Evolutionary conservation across 2,113 vertebrate genomes (phyloP).

Genomic region (Chroicocephalus ridibundus): DNA sequence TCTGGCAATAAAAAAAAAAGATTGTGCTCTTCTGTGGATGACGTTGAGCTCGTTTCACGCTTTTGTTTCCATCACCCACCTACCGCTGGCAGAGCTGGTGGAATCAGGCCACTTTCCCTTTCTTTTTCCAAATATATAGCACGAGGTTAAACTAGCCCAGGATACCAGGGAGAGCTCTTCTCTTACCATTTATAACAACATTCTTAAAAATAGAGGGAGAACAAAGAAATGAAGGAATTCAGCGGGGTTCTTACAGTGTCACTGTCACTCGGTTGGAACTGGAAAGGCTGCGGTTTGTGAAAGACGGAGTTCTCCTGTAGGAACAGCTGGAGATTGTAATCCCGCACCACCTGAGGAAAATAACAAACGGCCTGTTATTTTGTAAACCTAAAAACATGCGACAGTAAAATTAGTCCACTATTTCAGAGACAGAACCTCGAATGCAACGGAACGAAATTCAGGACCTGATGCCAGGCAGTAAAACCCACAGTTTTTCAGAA

Average conservation of each 20-base stretch:
- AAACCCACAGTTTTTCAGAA: not conserved
- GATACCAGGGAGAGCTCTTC: not conserved
- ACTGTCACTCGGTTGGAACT: constrained; percentile 95
- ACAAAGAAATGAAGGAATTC: not conserved
- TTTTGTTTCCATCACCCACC: not conserved
- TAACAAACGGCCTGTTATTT: not conserved
- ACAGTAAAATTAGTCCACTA: fast-evolving
- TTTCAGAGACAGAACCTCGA: not conserved
- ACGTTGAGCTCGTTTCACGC: not conserved
- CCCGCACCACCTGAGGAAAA: constrained; percentile 87
- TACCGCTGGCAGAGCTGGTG: not conserved
- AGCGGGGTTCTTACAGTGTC: constrained; percentile 83
- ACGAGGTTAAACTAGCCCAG: not conserved
- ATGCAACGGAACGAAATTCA: not conserved
- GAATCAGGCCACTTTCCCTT: not conserved
- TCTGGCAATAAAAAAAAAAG: not conserved
- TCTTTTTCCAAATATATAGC: not conserved
- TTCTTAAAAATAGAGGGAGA: not conserved
- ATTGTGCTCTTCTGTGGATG: not conserved
- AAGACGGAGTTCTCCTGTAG: constrained; percentile 93
- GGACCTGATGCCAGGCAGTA: not conserved
- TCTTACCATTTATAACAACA: not conserved
- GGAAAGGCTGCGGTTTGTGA: constrained; percentile 92
- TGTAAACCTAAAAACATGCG: not conserved
- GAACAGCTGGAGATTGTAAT: constrained; percentile 96